Conservation (phyloP, 2,888 invertebrate genomes). For the Ornithoptera priamus region DNA sequence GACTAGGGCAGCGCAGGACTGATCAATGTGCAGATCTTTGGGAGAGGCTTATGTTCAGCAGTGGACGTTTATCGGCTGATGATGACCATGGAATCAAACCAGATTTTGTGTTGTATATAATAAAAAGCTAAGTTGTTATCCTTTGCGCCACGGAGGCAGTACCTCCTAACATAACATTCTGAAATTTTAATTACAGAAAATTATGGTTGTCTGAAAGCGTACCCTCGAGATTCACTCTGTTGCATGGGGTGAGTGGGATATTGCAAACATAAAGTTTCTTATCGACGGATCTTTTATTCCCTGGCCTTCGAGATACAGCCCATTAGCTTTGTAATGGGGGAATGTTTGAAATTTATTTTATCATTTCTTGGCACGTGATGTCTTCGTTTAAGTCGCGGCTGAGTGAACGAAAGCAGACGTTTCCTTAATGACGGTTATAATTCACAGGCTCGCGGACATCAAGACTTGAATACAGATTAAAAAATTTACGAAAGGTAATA, state of each 20-base stretch:
- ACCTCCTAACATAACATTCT: constrained; percentile 1
- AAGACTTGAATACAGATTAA: constrained; percentile 14
- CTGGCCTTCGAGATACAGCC: constrained; percentile 75
- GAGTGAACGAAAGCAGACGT: constrained; percentile 35
- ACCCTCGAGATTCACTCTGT: constrained; percentile 49
- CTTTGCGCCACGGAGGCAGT: no score
- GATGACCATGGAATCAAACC: no score
- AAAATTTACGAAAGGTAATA: not conserved
- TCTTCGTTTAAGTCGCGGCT: constrained; percentile 60
- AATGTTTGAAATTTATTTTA: constrained; percentile 78
- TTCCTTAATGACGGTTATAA: constrained; percentile 32
- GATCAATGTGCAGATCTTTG: no score
- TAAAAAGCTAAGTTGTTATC: no score
- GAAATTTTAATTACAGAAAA: constrained; percentile 26
- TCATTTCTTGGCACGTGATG: constrained; percentile 78
- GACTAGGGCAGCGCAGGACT: no score
- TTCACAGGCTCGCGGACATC: constrained; percentile 19
- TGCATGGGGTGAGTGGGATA: constrained; percentile 61
- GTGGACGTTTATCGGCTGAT: no score
- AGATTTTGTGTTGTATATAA: no score
- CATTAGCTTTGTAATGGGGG: constrained; percentile 77
- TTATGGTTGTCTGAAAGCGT: constrained; percentile 41
- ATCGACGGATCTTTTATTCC: constrained; percentile 80
- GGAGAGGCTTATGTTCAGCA: no score
- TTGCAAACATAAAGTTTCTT: constrained; percentile 80